These are phyloP conservation scores for Lophius americanus DNA, from an alignment of 2,797 vertebrate species.

Conservation along the genomic window DNA sequence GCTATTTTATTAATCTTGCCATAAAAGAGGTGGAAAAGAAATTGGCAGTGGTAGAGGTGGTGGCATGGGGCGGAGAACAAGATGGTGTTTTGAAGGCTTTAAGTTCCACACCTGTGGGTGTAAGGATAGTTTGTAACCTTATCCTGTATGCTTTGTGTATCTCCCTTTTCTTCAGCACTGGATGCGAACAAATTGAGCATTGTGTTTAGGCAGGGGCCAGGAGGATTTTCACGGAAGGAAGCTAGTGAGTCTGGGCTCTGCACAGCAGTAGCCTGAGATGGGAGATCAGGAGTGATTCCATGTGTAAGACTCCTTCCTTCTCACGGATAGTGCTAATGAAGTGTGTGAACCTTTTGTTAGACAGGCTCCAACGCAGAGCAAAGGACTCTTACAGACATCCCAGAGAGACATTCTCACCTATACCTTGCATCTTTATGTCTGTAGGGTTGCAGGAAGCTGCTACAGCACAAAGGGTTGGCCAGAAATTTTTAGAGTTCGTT, in stretches of 20 bases:
- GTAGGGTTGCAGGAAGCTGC: slow-evolving; percentile 4
- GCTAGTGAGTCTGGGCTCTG: slow-evolving; percentile 61
- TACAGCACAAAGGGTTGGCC: slow-evolving; percentile 4
- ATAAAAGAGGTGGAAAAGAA: slow-evolving; percentile 23
- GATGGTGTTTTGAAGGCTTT: slow-evolving; percentile 72
- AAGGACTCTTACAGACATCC: slow-evolving; percentile 39
- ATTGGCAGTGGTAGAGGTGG: slow-evolving; percentile 4
- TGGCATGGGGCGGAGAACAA: slow-evolving; percentile 28
- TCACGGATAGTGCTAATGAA: slow-evolving; percentile 79
- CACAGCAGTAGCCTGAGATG: slow-evolving; percentile 76
- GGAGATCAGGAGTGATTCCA: slow-evolving; percentile 77
- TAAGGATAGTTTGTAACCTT: slow-evolving; percentile 87
- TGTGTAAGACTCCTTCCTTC: slow-evolving; percentile 78
- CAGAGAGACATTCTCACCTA: slow-evolving; percentile 32
- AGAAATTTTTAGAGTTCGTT: slow-evolving; percentile 7
- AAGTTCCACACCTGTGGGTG: slow-evolving; percentile 84
- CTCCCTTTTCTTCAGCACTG: slow-evolving; percentile 83
- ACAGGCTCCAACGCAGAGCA: slow-evolving; percentile 45
- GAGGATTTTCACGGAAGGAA: slow-evolving; percentile 76
- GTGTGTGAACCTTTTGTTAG: slow-evolving; percentile 78
- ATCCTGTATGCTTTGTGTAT: slow-evolving; percentile 79
- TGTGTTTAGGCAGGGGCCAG: slow-evolving; percentile 78
- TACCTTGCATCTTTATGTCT: slow-evolving; percentile 10
- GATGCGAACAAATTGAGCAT: slow-evolving; percentile 87
- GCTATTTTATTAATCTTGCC: slow-evolving; percentile 37